Conservation (phyloP, 2,888 invertebrate genomes). For the Morpho deidamia region DNA sequence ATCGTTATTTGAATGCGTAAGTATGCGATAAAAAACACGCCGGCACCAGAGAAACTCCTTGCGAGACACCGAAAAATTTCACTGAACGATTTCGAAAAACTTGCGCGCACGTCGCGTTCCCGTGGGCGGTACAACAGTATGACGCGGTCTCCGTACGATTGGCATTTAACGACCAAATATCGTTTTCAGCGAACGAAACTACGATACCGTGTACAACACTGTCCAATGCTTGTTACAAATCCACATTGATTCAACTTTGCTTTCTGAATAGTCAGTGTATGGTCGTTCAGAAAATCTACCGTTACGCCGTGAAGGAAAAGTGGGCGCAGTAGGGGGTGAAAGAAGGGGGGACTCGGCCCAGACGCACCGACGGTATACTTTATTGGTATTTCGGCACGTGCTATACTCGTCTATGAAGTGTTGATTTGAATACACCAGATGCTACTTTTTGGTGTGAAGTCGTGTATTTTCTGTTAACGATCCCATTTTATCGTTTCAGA, state of each 20-base stretch:
- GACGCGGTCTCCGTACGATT: conserved; percentile 53
- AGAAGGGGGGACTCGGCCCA: conserved; percentile 43
- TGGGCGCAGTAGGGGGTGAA: conserved; percentile 33
- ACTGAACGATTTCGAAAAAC: conserved; percentile 36
- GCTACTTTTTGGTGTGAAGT: conserved; percentile 33
- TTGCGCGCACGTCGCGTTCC: conserved; percentile 61
- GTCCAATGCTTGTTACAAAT: conserved; percentile 48
- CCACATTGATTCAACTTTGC: conserved; percentile 15
- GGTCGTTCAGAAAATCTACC: conserved; percentile 20
- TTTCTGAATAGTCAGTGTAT: conserved; percentile 35
- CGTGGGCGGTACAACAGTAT: conserved; percentile 69
- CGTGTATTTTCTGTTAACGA: conserved; percentile 26
- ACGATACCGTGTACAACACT: conserved; percentile 27
- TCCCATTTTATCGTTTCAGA: conserved; percentile 6
- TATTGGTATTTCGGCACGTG: conserved; percentile 62
- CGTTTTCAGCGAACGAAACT: conserved; percentile 36
- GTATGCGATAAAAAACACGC: conserved; percentile 28
- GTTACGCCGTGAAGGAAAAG: conserved; percentile 30
- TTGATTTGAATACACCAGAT: conserved; percentile 54
- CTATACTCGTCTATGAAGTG: conserved; percentile 40
- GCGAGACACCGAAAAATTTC: conserved; percentile 45
- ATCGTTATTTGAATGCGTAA: conserved; percentile 22
- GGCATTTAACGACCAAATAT: conserved; percentile 53
- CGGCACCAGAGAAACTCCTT: conserved; percentile 41
- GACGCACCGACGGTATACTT: conserved; percentile 43